Percentiles rank a stretch among this genome's conserved stretches.
These are phyloP conservation scores for Spilarctia lutea DNA, from an alignment of 2,888 invertebrate species.

Conservation along the genomic window DNA sequence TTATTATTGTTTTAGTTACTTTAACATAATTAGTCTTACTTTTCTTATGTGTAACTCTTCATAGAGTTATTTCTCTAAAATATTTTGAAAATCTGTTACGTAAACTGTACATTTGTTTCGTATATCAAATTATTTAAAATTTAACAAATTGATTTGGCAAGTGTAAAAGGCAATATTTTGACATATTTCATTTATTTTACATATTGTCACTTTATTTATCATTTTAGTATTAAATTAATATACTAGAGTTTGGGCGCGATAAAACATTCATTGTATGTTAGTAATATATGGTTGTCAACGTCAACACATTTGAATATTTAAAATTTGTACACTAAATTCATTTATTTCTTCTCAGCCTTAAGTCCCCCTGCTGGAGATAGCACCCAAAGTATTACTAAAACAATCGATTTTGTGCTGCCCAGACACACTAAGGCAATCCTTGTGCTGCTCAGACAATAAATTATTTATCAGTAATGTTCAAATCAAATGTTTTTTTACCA, in stretches of 20 bases:
- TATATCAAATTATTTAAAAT: background rate
- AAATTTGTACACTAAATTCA: background rate
- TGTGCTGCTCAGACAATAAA: too few species aligned
- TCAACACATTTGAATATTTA: background rate
- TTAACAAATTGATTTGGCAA: background rate
- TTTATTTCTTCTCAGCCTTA: background rate
- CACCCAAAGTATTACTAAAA: too few species aligned
- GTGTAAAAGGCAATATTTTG: background rate
- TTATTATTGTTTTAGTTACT: background rate
- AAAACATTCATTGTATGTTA: background rate
- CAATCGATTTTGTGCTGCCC: too few species aligned
- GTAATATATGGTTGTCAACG: background rate
- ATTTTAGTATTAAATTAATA: background rate
- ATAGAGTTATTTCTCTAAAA: too few species aligned
- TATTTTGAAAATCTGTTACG: background rate
- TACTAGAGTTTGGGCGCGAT: background rate
- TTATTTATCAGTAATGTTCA: too few species aligned
- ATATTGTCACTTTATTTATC: background rate
- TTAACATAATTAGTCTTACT: background rate
- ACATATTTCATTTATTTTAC: background rate
- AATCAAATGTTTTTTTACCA: too few species aligned
- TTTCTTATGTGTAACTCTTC: background rate
- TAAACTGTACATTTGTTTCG: background rate
- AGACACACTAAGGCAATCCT: too few species aligned
- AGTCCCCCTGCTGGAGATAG: background rate